Percentiles rank a stretch among this genome's conserved stretches.
phyloP scores from a whole-genome alignment of 53 echinoderm and acorn worm species.

The Zoroaster sp. region DNA sequence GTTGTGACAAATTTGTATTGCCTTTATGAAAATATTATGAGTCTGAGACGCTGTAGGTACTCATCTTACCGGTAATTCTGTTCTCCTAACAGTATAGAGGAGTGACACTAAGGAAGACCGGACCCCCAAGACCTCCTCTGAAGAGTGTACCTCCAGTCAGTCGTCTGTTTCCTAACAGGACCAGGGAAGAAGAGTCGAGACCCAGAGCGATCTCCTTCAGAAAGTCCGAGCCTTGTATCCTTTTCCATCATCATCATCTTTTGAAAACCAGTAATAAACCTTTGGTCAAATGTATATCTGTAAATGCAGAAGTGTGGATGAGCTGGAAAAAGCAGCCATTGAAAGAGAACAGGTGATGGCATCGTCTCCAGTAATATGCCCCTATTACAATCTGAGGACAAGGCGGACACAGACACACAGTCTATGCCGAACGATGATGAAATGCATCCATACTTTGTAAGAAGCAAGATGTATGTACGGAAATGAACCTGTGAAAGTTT shows the following conservation, averaged over 20 bases:
- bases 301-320: too few species aligned
- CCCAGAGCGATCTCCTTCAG: slow-evolving; percentile 87
- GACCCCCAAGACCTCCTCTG: slow-evolving; percentile 77
- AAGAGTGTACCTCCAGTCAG: slow-evolving; percentile 91
- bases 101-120: slow-evolving; percentile 47
- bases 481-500: too few species aligned
- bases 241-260: too few species aligned
- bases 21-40: neutral
- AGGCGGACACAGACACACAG: neutral
- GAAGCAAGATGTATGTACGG: too few species aligned
- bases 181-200: slow-evolving; percentile 65
- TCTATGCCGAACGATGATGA: neutral
- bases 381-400: neutral
- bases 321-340: neutral
- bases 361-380: neutral
- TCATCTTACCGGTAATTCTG: neutral
- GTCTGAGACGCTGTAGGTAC: neutral
- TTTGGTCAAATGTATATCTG: too few species aligned
- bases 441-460: too few species aligned
- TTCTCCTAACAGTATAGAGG: slow-evolving; percentile 25
- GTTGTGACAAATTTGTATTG: neutral
- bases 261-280: too few species aligned
- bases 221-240: slow-evolving; percentile 73
- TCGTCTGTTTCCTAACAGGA: slow-evolving; percentile 79
- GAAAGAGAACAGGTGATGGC: neutral